These are phyloP conservation scores for Phymastichus coffea DNA, from an alignment of 1,140 invertebrate species.

Conservation along the genomic window DNA sequence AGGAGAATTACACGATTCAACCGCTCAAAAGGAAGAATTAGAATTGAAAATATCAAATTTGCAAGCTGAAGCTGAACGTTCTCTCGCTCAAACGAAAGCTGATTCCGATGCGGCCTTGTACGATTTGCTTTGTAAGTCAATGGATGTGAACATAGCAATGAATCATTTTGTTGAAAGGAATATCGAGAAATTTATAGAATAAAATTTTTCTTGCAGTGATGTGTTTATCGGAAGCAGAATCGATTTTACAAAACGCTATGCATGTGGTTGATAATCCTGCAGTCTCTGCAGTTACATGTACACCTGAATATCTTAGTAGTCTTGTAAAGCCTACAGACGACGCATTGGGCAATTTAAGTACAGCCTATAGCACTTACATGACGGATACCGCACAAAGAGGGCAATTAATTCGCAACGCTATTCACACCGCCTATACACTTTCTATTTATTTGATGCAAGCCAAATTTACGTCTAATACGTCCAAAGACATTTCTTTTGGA, in stretches of 20 bases:
- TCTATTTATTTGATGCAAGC: conserved; percentile 67
- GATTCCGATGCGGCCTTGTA: conserved; percentile 42
- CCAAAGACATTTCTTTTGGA: conserved; percentile 71
- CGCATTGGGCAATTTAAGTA: conserved; percentile 47
- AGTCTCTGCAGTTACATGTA: conserved; percentile 68
- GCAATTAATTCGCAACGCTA: conserved; percentile 44
- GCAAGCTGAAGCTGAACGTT: conserved; percentile 45
- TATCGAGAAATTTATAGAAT: conserved; percentile 9
- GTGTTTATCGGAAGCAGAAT: conserved; percentile 62
- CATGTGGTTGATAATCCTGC: conserved; percentile 71
- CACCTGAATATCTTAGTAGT: conserved; percentile 65
- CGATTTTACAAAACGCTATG: conserved; percentile 63
- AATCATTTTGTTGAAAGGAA: not conserved
- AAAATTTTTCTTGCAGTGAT: conserved; percentile 52
- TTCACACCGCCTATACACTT: conserved; percentile 59
- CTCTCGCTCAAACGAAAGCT: conserved; percentile 42
- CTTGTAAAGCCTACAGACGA: conserved; percentile 53
- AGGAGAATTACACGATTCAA: conserved; percentile 66
- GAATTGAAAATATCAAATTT: conserved; percentile 60
- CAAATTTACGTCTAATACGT: conserved; percentile 70
- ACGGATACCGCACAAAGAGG: conserved; percentile 46
- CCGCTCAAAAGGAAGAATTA: conserved; percentile 66
- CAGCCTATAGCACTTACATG: conserved; percentile 44
- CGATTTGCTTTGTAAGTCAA: conserved; percentile 49
- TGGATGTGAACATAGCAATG: not conserved